Evolutionary conservation across 2,113 vertebrate genomes (phyloP).

Genomic region (Toxotes chatareus): DNA sequence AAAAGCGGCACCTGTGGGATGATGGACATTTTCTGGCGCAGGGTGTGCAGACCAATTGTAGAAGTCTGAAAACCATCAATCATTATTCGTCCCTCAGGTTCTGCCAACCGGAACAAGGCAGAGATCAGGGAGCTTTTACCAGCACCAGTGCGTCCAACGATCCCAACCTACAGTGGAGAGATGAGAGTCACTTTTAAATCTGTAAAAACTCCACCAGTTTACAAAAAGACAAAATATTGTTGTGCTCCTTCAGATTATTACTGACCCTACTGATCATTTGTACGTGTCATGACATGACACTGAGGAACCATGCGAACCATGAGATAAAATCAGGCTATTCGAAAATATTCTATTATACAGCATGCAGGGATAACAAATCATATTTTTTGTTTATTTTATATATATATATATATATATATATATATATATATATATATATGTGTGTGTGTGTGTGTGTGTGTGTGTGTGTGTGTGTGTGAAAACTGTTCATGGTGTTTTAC

Average conservation of each 20-base stretch:
- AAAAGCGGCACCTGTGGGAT: constrained; percentile 90
- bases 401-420: no score
- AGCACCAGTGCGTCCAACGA: constrained; percentile 94
- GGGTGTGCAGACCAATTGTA: constrained; percentile 91
- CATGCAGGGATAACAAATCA: neutral
- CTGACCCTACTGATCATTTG: neutral
- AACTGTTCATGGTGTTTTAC: neutral
- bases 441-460: no score
- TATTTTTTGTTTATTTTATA: no score
- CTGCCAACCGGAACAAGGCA: constrained; percentile 92
- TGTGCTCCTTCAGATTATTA: neutral
- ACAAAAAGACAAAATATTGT: constrained; percentile 7
- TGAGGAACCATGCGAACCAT: neutral
- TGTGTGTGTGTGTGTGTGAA: no score
- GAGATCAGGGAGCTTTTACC: constrained; percentile 95
- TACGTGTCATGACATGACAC: neutral
- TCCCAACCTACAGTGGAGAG: constrained; percentile 87
- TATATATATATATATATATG: no score
- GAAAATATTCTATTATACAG: neutral
- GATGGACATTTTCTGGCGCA: constrained; percentile 95
- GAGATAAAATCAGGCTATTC: neutral
- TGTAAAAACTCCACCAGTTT: neutral
- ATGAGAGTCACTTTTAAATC: constrained; percentile 15
- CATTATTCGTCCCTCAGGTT: constrained; percentile 91
- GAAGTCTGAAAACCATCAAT: constrained; percentile 92